Evolutionary conservation across 1,140 invertebrate species (phyloP), one percentile per base, ranked within the genome.

Genomic region (Helicoverpa zea): DNA sequence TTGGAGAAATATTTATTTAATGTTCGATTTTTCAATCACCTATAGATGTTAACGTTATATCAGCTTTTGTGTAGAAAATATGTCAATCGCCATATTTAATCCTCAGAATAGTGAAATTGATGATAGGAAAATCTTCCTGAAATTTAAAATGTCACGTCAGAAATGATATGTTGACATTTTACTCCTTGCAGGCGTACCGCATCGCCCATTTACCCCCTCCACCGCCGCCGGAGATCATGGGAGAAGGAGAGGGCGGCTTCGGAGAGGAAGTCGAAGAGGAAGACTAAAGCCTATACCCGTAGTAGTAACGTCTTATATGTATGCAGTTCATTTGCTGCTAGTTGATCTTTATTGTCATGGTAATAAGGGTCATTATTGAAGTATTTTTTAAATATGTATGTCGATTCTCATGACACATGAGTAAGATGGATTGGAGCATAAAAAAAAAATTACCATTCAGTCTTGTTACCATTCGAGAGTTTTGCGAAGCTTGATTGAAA

Each of bases 131-230:
- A 23, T 23, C 23, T 23, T 23, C 23, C 23, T 1, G 23, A 23
- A 23, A 23, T 23, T 0, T n/a, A 2, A 23, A 23, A 23, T 23
- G 23, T 23, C 23, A 1, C 0, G 23, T 23, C 23, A 23, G 23
- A 23, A 23, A 56, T n/a, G 7, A 18, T 16, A 16, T 18, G 0
- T n/a, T 16, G 3, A 56, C 72, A 14, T 30, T 9, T 64, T 64
- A 47, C 11, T 76, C 29, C 29, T 64, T 83, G 64, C 80, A 95
- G 94, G 92, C 91, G 2, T 95, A 90, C 77, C 91, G 94, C 43
- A 95, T 94, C 79, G 93, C 93, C 0, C 91, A 94, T 72, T 79
- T 95, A 7, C 94, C 94, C 0, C 94, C 93, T 0, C 86, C 86
- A 1, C 91, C 91, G 7, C 89, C 89, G 1, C 88, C 89, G 2